phyloP scores from a whole-genome alignment of 2,888 invertebrate species.

The Rhagonycha lutea region DNA sequence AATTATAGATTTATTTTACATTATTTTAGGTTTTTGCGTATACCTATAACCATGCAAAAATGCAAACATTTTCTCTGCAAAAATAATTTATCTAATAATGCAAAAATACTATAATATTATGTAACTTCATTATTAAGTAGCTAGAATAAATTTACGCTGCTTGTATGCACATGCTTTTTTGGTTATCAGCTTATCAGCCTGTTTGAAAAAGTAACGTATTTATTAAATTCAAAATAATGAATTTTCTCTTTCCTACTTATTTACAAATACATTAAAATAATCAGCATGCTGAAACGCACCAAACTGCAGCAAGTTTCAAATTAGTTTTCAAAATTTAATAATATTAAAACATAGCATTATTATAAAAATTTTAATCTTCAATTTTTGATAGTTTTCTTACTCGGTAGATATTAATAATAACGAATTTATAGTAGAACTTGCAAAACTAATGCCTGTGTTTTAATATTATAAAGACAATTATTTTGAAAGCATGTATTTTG shows the following conservation, averaged over 20 bases:
- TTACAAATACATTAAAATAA: neutral
- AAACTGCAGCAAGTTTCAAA: neutral
- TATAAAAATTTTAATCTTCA: no score
- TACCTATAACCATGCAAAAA: neutral
- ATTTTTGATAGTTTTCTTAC: no score
- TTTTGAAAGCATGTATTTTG: neutral
- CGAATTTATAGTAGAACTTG: no score
- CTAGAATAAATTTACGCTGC: neutral
- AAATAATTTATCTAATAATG: neutral
- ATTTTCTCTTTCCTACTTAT: neutral
- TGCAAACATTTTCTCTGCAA: no score
- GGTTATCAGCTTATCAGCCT: no score
- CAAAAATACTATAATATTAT: neutral
- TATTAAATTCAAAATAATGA: neutral
- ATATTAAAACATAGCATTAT: neutral
- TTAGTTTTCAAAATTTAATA: neutral
- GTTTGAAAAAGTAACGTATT: neutral
- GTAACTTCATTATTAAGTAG: neutral
- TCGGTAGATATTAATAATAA: neutral
- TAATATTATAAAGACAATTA: neutral
- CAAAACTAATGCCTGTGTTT: neutral
- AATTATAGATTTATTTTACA: neutral
- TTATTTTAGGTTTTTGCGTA: neutral
- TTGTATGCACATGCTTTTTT: neutral
- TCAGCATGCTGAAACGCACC: neutral